These are phyloP conservation scores for Ciconia maguari DNA, from an alignment of 2,113 vertebrate genomes.

Conservation along the genomic window DNA sequence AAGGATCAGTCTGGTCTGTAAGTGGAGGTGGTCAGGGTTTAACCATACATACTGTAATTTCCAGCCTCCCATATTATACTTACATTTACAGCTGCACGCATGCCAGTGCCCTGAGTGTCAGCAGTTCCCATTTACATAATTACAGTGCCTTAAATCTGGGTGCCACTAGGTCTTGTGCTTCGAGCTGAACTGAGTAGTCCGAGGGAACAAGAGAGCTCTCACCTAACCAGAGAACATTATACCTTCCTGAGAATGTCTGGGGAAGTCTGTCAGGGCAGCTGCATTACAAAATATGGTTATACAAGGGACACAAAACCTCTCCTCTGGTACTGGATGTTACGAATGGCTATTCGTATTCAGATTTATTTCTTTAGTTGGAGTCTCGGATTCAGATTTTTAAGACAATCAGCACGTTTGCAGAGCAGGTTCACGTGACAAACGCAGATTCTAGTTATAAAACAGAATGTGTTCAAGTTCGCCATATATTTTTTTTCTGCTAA, in stretches of 20 bases:
- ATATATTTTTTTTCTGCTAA: conserved; percentile 45
- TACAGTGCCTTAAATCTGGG: background rate
- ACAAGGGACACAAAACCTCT: background rate
- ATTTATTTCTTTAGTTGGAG: background rate
- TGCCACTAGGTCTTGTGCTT: fast-evolving
- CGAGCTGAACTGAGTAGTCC: background rate
- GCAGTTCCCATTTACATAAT: background rate
- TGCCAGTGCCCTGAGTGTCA: background rate
- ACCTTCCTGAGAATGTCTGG: fast-evolving
- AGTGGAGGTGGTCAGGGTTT: background rate
- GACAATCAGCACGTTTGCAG: background rate
- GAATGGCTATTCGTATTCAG: background rate
- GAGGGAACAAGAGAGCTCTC: background rate
- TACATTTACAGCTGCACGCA: background rate
- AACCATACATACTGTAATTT: background rate
- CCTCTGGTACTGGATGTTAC: background rate
- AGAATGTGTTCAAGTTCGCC: background rate
- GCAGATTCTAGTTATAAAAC: background rate
- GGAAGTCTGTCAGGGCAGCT: background rate
- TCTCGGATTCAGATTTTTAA: background rate
- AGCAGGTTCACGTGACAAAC: background rate
- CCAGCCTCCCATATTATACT: background rate
- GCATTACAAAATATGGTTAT: fast-evolving
- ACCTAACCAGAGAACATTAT: fast-evolving
- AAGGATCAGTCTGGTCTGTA: background rate